Evolutionary conservation across 2,797 vertebrate species (phyloP), one percentile per base, ranked within the genome.

Genomic region (Aphelocoma californica): DNA sequence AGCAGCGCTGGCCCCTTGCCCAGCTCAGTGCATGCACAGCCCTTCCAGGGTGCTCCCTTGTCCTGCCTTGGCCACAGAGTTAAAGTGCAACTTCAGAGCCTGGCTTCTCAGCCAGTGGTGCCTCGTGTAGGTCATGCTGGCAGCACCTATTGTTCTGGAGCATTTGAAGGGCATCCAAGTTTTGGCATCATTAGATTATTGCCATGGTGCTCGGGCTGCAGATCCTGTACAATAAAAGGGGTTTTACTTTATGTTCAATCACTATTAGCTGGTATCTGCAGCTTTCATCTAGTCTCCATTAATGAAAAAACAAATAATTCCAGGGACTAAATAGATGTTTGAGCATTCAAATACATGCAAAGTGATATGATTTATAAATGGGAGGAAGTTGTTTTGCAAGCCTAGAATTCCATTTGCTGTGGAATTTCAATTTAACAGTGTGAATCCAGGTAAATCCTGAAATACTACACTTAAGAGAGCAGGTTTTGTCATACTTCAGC

Each of bases 101-200:
- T 2, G 44, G 32, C 87, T 92, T 70, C 93, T 38, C 81, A 26
- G 79, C 75, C 42, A 8, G 70, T 36, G 58, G 53, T 92, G 71
- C 93, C 92, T 94, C 3, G 9, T 60, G 88, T 47, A 91, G 86
- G 75, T 95, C 86, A 62, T 44, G 48, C 62, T 93, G 92, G 93
- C 88, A 96, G 92, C 87, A 57, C 69, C 93, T 82, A 95, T 97
- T 98, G 97, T 97, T 96, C 95, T 47, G 77, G 74, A 84, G 70
- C 85, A 95, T 60, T 81, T 95, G 97, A 97, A 95, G 86, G 86
- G 71, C 88, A 72, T 96, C 91, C 96, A 97, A 89, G 93, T 91
- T 95, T 97, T 93, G 95, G 93, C 95, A 96, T 97, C 94, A 82
- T 97, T 97, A 95, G 96, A 97, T 97, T 97, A 97, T 97, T 91